A percentile compares a stretch with the other conserved stretches of the same genome.
phyloP scores from a whole-genome alignment of 2,888 invertebrate genomes.

The Thereva unica region DNA sequence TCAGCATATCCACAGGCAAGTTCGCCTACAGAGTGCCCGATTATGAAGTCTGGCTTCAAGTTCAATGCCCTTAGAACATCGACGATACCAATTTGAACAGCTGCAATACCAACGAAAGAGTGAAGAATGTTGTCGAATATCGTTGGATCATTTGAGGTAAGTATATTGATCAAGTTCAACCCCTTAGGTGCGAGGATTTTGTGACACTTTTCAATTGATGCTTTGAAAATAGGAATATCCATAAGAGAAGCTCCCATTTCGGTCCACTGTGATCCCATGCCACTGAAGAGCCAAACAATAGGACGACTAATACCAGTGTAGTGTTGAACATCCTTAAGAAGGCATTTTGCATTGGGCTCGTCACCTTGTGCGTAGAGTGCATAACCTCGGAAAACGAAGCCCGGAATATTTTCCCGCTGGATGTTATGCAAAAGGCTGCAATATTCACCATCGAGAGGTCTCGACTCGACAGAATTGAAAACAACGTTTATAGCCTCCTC shows the following conservation, averaged over 20 bases:
- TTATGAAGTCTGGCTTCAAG: constrained; percentile 72
- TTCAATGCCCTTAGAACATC: constrained; percentile 67
- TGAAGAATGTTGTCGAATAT: constrained; percentile 69
- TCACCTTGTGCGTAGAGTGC: constrained; percentile 58
- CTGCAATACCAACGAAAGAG: constrained; percentile 76
- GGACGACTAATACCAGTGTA: constrained; percentile 69
- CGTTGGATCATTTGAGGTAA: constrained; percentile 66
- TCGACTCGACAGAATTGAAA: constrained; percentile 66
- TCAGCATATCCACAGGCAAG: constrained; percentile 95
- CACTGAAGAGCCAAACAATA: constrained; percentile 88
- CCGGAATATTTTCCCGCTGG: constrained; percentile 63
- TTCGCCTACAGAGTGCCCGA: constrained; percentile 94
- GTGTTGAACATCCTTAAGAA: constrained; percentile 63
- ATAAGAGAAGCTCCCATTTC: constrained; percentile 81
- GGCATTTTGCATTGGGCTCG: constrained; percentile 47
- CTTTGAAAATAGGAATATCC: constrained; percentile 72
- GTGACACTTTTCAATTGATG: constrained; percentile 68
- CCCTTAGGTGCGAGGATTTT: constrained; percentile 64
- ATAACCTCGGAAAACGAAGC: constrained; percentile 78
- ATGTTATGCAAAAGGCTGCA: constrained; percentile 65
- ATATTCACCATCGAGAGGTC: constrained; percentile 66
- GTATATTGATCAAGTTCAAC: constrained; percentile 66
- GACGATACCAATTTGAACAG: constrained; percentile 66
- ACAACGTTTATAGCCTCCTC: constrained; percentile 72
- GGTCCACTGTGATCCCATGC: constrained; percentile 89